These are phyloP conservation scores for Taenioides sp. DNA, from an alignment of 2,797 vertebrate genomes.

Conservation along the genomic window DNA sequence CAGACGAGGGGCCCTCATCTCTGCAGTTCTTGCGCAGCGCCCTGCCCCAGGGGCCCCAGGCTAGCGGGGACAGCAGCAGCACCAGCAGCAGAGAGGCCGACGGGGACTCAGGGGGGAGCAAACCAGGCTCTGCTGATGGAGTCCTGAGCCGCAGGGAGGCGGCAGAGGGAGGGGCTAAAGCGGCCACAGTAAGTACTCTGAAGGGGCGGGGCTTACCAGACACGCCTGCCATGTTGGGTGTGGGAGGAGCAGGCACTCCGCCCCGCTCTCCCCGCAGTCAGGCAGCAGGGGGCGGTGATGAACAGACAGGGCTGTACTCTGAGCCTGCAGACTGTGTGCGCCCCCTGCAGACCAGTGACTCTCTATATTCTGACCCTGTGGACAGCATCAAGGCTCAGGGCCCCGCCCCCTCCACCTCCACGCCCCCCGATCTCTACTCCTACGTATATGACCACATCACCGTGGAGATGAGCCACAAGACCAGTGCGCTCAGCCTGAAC, in stretches of 20 bases:
- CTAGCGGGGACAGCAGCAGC: slow-evolving; percentile 56
- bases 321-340: slow-evolving; percentile 90
- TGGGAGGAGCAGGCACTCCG: slow-evolving; percentile 44
- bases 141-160: slow-evolving; percentile 71
- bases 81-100: slow-evolving; percentile 72
- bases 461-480: slow-evolving; percentile 64
- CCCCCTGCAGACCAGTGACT: slow-evolving; percentile 65
- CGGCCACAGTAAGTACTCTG: slow-evolving; percentile 50
- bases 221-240: slow-evolving; percentile 54
- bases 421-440: slow-evolving; percentile 57
- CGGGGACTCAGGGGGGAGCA: slow-evolving; percentile 76
- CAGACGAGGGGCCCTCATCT: slow-evolving; percentile 71
- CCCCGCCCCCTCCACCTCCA: slow-evolving; percentile 25
- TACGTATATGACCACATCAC: slow-evolving; percentile 79
- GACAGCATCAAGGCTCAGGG: slow-evolving; percentile 80
- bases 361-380: slow-evolving; percentile 89
- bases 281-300: slow-evolving; percentile 39
- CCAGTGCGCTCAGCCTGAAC: slow-evolving; percentile 57
- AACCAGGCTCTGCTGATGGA: slow-evolving; percentile 73
- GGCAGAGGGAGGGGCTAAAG: slow-evolving; percentile 58
- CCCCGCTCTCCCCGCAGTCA: slow-evolving; percentile 57
- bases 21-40: slow-evolving; percentile 62
- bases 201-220: slow-evolving; percentile 82
- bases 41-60: slow-evolving; percentile 12
- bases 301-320: slow-evolving; percentile 80